Conservation (phyloP, 2,797 vertebrate species). For the Acanthurus leucopareius region DNA sequence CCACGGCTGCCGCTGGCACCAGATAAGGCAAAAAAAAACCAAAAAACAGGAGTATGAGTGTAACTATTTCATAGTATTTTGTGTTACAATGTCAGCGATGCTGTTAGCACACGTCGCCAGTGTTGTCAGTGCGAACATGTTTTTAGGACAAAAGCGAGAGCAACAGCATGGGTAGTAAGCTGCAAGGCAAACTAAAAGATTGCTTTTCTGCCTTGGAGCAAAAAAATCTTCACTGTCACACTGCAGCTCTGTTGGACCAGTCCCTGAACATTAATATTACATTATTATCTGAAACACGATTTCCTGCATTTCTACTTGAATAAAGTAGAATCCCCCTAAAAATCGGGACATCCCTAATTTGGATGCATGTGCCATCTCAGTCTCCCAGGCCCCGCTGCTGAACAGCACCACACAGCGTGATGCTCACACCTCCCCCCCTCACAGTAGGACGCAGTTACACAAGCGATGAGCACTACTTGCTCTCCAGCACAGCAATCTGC, state of each 20-base stretch:
- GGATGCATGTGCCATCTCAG: slow-evolving; percentile 9
- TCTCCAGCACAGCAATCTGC: slow-evolving; percentile 3
- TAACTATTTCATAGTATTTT: background rate
- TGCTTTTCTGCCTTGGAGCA: slow-evolving; percentile 5
- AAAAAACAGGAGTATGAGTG: background rate
- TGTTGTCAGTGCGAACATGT: background rate
- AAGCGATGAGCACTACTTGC: slow-evolving; percentile 24
- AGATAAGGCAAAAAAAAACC: background rate
- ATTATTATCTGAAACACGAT: background rate
- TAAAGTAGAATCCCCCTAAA: background rate
- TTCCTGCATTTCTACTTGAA: slow-evolving; percentile 1
- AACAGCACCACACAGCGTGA: slow-evolving; percentile 28
- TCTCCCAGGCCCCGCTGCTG: slow-evolving; percentile 23
- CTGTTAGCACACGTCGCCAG: background rate
- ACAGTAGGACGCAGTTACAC: slow-evolving; percentile 46
- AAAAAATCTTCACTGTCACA: slow-evolving; percentile 10
- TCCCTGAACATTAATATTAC: background rate
- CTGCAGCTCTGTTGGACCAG: background rate
- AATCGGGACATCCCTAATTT: slow-evolving; percentile 19
- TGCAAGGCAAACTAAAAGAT: background rate
- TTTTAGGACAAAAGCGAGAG: background rate
- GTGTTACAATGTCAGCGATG: background rate
- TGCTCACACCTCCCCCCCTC: slow-evolving; percentile 27
- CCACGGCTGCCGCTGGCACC: too few species aligned
- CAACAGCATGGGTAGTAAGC: background rate